A percentile compares a stretch with the other conserved stretches of the same genome.
Conservation (phyloP, 2,113 vertebrate species). For the Ancistrus triradiatus region DNA sequence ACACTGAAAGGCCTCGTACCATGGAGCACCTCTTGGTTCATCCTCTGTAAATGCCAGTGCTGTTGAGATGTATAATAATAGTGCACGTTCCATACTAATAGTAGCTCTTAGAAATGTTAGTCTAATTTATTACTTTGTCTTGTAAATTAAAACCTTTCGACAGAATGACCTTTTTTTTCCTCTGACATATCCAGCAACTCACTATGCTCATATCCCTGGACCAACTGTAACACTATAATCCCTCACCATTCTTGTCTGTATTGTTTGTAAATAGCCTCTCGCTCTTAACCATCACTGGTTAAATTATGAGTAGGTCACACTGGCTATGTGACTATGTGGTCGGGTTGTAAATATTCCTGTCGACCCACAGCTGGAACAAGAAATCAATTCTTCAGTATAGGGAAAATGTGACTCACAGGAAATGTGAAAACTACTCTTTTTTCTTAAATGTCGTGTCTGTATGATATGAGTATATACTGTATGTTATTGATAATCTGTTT, state of each 20-base stretch:
- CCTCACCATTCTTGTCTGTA: constrained; percentile 37
- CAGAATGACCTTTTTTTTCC: constrained; percentile 40
- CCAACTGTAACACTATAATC: constrained; percentile 27
- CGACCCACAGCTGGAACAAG: constrained; percentile 49
- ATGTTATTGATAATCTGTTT: constrained; percentile 52
- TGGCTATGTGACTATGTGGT: constrained; percentile 59
- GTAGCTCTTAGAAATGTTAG: constrained; percentile 29
- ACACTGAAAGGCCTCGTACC: too few species aligned
- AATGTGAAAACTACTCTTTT: constrained; percentile 45
- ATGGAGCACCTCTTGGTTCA: too few species aligned
- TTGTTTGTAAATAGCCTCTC: constrained; percentile 63
- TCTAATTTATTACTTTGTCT: constrained; percentile 60
- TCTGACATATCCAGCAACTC: constrained; percentile 7
- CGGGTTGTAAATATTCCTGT: constrained; percentile 67
- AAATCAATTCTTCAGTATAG: constrained; percentile 43
- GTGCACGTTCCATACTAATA: constrained; percentile 42
- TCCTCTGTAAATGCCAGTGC: too few species aligned
- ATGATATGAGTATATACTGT: constrained; percentile 49
- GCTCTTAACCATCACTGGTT: constrained; percentile 50
- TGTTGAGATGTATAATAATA: neutral
- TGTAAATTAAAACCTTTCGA: constrained; percentile 50
- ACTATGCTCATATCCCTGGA: constrained; percentile 21
- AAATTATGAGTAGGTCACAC: constrained; percentile 64
- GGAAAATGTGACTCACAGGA: constrained; percentile 57
- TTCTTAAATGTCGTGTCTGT: constrained; percentile 47